Evolutionary conservation across 2,888 invertebrate species (phyloP).

Genomic region (Alloscopus bannaensis): DNA sequence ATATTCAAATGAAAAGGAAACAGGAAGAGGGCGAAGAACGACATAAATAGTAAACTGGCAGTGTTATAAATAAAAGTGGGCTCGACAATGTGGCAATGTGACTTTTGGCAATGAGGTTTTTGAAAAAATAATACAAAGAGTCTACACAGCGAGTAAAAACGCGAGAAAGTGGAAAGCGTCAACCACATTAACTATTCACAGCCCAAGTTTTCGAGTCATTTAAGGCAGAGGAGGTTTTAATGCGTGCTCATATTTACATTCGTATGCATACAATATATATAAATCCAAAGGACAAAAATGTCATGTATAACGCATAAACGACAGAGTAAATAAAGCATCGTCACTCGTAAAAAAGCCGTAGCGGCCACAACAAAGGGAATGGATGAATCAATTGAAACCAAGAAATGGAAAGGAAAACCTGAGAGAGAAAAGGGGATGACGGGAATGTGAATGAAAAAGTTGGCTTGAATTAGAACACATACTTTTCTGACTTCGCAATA

Average conservation of each 20-base stretch:
- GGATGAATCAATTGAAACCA: conserved; percentile 28
- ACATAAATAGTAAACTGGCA: no score
- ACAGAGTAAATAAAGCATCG: conserved; percentile 13
- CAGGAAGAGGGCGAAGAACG: background rate
- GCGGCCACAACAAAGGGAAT: background rate
- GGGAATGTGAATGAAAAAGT: background rate
- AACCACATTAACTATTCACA: conserved; percentile 38
- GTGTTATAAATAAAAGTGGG: conserved; percentile 6
- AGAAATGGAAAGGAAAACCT: background rate
- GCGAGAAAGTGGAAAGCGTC: background rate
- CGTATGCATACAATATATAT: background rate
- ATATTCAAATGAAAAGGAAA: background rate
- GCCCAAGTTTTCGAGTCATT: conserved; percentile 44
- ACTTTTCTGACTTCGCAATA: background rate
- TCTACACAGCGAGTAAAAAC: no score
- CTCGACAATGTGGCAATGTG: background rate
- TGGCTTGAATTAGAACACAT: background rate
- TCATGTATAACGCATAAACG: background rate
- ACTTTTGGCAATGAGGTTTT: background rate
- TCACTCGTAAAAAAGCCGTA: background rate
- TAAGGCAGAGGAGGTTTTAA: conserved; percentile 12
- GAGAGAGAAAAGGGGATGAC: background rate
- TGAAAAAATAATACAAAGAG: background rate
- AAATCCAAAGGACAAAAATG: background rate
- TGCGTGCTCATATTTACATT: background rate